A percentile compares a stretch with the other conserved stretches of the same genome.
phyloP scores from a whole-genome alignment of 1,140 invertebrate species.

The Lethrus apterus region DNA sequence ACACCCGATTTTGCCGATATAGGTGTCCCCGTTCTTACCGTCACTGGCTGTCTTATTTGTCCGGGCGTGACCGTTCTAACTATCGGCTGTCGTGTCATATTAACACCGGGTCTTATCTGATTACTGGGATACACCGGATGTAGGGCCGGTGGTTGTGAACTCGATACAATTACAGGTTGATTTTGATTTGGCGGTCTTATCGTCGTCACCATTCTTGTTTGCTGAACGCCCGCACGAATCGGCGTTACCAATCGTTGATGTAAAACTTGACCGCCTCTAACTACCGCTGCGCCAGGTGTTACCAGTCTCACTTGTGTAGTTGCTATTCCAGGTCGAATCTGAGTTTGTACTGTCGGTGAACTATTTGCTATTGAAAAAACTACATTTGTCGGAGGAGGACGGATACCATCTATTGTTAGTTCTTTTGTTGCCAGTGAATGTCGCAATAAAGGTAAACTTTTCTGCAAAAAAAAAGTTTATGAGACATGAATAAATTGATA shows the following conservation, averaged over 20 bases:
- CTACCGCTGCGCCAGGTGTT: constrained; percentile 43
- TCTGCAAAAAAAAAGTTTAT: constrained; percentile 53
- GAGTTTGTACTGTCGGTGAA: constrained; percentile 41
- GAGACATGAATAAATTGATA: no score
- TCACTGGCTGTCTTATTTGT: constrained; percentile 22
- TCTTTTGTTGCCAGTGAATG: constrained; percentile 86
- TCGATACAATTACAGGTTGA: constrained; percentile 29
- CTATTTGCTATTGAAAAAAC: constrained; percentile 48
- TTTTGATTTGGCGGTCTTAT: constrained; percentile 35
- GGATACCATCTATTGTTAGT: constrained; percentile 91
- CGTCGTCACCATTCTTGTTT: constrained; percentile 37
- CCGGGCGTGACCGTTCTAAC: constrained; percentile 23
- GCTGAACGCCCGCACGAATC: constrained; percentile 27
- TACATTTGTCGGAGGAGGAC: constrained; percentile 69
- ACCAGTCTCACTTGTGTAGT: constrained; percentile 50
- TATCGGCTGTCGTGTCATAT: constrained; percentile 32
- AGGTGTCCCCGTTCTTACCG: constrained; percentile 22
- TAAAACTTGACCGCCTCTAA: constrained; percentile 41
- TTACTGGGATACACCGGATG: constrained; percentile 38
- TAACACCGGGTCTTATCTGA: constrained; percentile 25
- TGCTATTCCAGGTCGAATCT: constrained; percentile 35
- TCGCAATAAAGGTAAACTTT: constrained; percentile 88
- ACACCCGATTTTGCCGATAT: constrained; percentile 16
- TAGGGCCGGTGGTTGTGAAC: constrained; percentile 38
- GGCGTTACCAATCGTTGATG: constrained; percentile 45